Percentiles rank a stretch among this genome's conserved stretches.
Conservation (phyloP, 2,113 vertebrate genomes). For the Piprites chloris region DNA sequence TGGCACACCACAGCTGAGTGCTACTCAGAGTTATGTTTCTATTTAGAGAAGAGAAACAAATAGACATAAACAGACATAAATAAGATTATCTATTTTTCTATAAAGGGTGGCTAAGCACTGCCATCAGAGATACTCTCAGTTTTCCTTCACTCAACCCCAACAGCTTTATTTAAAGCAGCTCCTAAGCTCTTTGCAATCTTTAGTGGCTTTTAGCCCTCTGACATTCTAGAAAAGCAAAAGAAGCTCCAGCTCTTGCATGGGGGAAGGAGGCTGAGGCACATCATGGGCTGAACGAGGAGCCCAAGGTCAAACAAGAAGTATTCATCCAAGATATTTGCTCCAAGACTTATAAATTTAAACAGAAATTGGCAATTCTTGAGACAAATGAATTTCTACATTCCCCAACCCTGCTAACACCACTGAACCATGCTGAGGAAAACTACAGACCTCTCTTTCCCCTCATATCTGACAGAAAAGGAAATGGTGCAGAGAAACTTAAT, state of each 20-base stretch:
- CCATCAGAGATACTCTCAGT: background rate
- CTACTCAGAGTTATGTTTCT: background rate
- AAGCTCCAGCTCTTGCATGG: background rate
- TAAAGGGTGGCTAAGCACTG: background rate
- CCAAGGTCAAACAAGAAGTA: background rate
- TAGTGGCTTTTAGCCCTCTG: background rate
- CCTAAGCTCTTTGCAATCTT: background rate
- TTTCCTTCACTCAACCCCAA: background rate
- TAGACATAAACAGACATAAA: background rate
- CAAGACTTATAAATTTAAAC: background rate
- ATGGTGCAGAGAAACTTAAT: background rate
- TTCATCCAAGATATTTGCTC: background rate
- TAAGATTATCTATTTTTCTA: background rate
- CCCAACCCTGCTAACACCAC: accelerated
- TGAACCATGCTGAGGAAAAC: background rate
- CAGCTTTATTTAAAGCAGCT: background rate
- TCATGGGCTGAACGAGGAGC: background rate
- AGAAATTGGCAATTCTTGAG: background rate
- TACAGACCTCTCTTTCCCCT: background rate
- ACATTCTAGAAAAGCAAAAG: background rate
- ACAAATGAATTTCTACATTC: background rate
- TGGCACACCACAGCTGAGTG: background rate
- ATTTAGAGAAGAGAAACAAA: background rate
- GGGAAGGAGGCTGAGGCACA: background rate
- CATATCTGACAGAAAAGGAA: background rate